Percentiles rank a stretch among this genome's conserved stretches.
phyloP scores from a whole-genome alignment of 2,113 vertebrate species.

The Channa argus region DNA sequence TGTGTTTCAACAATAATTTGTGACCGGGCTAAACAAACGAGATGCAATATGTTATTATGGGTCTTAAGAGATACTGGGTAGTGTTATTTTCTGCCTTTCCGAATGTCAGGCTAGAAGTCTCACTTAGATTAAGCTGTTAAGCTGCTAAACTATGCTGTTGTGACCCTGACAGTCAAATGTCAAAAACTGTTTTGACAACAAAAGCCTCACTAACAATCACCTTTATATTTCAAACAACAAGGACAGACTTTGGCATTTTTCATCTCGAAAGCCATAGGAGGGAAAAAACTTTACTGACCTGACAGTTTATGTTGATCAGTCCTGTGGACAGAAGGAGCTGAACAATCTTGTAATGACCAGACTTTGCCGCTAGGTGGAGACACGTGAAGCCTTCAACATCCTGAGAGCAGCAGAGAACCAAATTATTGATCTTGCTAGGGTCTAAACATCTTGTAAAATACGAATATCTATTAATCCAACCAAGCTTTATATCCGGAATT shows the following conservation, averaged over 20 bases:
- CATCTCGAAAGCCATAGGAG: no score
- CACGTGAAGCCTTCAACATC: slow-evolving; percentile 96
- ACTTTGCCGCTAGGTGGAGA: slow-evolving; percentile 96
- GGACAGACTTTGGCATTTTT: not conserved
- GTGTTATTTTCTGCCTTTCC: no score
- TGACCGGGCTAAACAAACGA: no score
- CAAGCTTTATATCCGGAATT: no score
- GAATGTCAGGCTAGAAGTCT: no score
- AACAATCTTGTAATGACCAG: slow-evolving; percentile 92
- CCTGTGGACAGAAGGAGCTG: slow-evolving; percentile 90
- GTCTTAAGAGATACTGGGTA: no score
- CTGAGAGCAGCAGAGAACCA: slow-evolving; percentile 72
- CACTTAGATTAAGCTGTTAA: not conserved
- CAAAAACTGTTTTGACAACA: not conserved
- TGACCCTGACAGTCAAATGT: not conserved
- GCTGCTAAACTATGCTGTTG: not conserved
- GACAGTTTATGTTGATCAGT: slow-evolving; percentile 93
- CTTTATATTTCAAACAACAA: not conserved
- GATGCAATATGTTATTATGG: no score
- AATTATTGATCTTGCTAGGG: not conserved
- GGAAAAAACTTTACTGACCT: slow-evolving; percentile 80
- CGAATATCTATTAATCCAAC: not conserved
- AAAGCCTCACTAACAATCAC: not conserved
- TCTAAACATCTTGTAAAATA: not conserved
- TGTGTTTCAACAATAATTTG: no score